phyloP scores from a whole-genome alignment of 2,797 vertebrate species.

The Ceryle rudis region DNA sequence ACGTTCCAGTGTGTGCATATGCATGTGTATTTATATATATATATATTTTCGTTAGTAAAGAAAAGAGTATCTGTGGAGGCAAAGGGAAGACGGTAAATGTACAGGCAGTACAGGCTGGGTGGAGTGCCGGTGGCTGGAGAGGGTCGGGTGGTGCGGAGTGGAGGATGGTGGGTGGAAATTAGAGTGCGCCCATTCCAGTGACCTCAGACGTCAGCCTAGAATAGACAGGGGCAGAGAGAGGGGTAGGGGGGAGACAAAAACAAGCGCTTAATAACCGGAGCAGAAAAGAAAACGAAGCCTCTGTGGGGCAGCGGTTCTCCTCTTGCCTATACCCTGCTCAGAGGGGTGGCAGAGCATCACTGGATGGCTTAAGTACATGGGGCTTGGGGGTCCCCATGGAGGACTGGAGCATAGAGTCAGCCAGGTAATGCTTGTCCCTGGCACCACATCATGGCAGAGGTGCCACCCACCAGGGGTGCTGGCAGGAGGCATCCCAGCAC shows the following conservation, averaged over 20 bases:
- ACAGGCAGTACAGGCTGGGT: slow-evolving; percentile 80
- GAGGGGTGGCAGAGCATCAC: neutral
- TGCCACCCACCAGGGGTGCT: neutral
- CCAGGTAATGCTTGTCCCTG: neutral
- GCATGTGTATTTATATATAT: neutral
- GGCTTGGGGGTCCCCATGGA: neutral
- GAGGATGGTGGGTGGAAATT: slow-evolving; percentile 85
- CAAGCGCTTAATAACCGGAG: slow-evolving; percentile 12
- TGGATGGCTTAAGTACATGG: neutral
- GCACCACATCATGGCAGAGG: accelerated
- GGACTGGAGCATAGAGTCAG: neutral
- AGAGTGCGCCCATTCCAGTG: slow-evolving; percentile 96
- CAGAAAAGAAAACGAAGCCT: slow-evolving; percentile 27
- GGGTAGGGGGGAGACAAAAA: slow-evolving; percentile 68
- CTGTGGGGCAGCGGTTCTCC: neutral
- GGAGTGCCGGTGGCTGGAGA: slow-evolving; percentile 83
- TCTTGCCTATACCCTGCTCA: accelerated
- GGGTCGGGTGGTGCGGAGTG: slow-evolving; percentile 85
- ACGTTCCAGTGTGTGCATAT: neutral
- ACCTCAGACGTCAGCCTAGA: slow-evolving; percentile 98
- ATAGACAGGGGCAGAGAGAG: slow-evolving; percentile 78
- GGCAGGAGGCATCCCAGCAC: neutral
- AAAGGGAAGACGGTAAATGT: slow-evolving; percentile 81
- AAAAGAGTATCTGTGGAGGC: slow-evolving; percentile 67
- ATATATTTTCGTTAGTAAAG: slow-evolving; percentile 44